Evolutionary conservation across 2,797 vertebrate species (phyloP).

Genomic region (Nasua narica): DNA sequence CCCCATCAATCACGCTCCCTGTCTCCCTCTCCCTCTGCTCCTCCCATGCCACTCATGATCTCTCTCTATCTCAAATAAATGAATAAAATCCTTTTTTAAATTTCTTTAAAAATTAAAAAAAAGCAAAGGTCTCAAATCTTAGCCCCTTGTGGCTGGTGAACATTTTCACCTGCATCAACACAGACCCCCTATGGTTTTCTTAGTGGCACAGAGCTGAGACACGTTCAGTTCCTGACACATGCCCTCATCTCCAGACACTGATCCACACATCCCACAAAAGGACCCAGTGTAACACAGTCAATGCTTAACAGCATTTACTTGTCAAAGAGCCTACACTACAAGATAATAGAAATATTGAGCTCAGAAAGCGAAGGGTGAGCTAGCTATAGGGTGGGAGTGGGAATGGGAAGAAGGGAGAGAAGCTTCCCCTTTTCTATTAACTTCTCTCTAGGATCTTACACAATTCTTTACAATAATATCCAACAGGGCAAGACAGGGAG

Average conservation of each 20-base stretch:
- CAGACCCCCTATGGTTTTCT: neutral
- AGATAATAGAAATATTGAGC: neutral
- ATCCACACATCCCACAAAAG: neutral
- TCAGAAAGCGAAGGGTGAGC: neutral
- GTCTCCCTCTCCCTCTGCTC: neutral
- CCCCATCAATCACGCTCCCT: too few relatives aligned
- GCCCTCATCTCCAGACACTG: neutral
- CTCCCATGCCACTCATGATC: neutral
- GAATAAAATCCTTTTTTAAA: neutral
- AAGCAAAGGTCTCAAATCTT: neutral
- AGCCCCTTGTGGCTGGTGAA: neutral
- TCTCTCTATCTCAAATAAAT: neutral
- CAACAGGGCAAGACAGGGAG: neutral
- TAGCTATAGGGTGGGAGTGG: accelerated
- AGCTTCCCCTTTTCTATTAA: neutral
- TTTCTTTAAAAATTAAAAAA: neutral
- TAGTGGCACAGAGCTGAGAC: neutral
- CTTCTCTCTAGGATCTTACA: neutral
- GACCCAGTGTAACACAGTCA: neutral
- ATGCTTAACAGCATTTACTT: neutral
- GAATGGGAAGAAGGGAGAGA: neutral
- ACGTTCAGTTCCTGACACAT: neutral
- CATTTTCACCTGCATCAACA: neutral
- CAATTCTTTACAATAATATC: neutral
- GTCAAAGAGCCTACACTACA: neutral